phyloP scores from a whole-genome alignment of 2,797 vertebrate species.

The Leptoclinus maculatus region DNA sequence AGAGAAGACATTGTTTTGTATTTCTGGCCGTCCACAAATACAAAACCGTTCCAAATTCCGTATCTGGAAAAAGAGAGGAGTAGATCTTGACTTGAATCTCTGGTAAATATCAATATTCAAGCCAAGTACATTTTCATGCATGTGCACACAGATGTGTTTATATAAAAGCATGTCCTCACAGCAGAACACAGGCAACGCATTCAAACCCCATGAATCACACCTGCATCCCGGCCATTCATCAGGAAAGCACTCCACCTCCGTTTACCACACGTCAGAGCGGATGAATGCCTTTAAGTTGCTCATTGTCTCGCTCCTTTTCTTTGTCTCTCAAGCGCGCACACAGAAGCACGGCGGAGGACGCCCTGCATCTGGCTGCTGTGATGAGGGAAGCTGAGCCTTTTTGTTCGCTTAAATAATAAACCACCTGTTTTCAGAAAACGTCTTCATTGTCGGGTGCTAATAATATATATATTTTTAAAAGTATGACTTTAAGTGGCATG shows the following conservation, averaged over 20 bases:
- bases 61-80: not conserved
- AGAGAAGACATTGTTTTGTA: no score
- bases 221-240: slow-evolving; percentile 13
- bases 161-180: not conserved
- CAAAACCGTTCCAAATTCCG: no score
- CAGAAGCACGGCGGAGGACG: slow-evolving; percentile 17
- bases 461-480: not conserved
- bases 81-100: not conserved
- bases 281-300: slow-evolving; percentile 27
- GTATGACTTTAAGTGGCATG: slow-evolving; percentile 21
- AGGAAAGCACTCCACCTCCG: slow-evolving; percentile 4
- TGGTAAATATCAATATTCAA: not conserved
- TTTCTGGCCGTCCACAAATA: no score
- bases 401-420: slow-evolving; percentile 63
- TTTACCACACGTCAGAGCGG: not conserved
- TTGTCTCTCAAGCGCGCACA: not conserved
- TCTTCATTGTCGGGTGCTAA: slow-evolving; percentile 29
- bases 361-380: slow-evolving; percentile 39
- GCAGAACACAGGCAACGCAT: not conserved
- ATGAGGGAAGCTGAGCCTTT: slow-evolving; percentile 27
- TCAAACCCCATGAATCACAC: slow-evolving; percentile 20
- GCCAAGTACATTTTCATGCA: not conserved
- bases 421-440: slow-evolving; percentile 60
- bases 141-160: not conserved
- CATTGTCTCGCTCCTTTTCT: not conserved